Conservation (phyloP, 2,888 invertebrate species). For the Chrysopilus asiliformis region DNA sequence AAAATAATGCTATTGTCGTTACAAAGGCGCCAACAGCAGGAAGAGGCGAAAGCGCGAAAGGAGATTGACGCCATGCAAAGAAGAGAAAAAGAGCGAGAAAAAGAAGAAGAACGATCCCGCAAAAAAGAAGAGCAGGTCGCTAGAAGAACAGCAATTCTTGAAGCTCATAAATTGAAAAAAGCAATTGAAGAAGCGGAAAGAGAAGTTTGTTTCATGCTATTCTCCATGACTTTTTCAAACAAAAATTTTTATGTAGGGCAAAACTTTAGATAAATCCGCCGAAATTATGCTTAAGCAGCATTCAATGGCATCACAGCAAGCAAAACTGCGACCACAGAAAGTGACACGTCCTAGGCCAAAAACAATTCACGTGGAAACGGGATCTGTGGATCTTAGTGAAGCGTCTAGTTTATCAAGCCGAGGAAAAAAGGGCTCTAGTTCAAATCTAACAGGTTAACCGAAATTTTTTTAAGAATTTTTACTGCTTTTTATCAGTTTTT, state of each 20-base stretch:
- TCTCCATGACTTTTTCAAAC: background rate
- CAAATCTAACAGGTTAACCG: conserved; percentile 66
- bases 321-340: conserved; percentile 51
- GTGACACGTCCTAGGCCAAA: conserved; percentile 67
- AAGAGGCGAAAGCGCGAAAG: conserved; percentile 70
- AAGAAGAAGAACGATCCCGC: conserved; percentile 59
- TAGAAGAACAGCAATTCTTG: conserved; percentile 76
- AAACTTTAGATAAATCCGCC: conserved; percentile 58
- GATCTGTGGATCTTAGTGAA: conserved; percentile 63
- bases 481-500: conserved; percentile 14
- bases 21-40: conserved; percentile 81
- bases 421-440: conserved; percentile 67
- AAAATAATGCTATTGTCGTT: conserved; percentile 78
- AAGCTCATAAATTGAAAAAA: conserved; percentile 87
- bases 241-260: conserved; percentile 45
- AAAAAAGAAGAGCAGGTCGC: conserved; percentile 71
- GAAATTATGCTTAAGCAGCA: conserved; percentile 45
- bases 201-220: conserved; percentile 47
- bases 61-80: conserved; percentile 68
- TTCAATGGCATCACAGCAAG: conserved; percentile 29
- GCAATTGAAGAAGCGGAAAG: conserved; percentile 82
- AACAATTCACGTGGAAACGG: conserved; percentile 80
- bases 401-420: conserved; percentile 57
- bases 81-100: conserved; percentile 60
- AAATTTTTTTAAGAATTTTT: conserved; percentile 5